Conservation (phyloP, 2,888 invertebrate species). For the Noctua fimbriata region DNA sequence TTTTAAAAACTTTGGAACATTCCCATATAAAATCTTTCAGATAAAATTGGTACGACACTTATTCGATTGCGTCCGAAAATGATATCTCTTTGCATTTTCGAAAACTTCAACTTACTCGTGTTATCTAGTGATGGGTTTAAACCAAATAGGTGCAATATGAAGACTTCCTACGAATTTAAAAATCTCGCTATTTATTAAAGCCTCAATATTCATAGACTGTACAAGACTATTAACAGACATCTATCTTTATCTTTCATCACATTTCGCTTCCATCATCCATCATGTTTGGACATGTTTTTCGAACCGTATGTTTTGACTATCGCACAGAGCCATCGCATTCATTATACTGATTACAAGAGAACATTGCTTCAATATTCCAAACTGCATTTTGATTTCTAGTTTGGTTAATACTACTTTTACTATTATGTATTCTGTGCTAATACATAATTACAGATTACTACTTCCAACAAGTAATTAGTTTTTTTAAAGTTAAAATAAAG, state of each 20-base stretch:
- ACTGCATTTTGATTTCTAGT: slow-evolving; percentile 32
- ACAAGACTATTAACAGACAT: slow-evolving; percentile 75
- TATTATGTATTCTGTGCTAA: neutral
- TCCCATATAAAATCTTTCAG: neutral
- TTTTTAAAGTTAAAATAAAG: neutral
- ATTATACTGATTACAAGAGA: slow-evolving; percentile 82
- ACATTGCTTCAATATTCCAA: slow-evolving; percentile 30
- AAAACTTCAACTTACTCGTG: neutral
- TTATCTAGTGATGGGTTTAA: neutral
- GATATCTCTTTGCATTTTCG: neutral
- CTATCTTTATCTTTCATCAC: slow-evolving; percentile 85
- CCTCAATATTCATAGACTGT: slow-evolving; percentile 24
- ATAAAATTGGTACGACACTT: neutral
- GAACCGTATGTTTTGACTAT: slow-evolving; percentile 87
- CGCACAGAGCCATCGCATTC: slow-evolving; percentile 84
- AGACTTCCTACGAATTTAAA: neutral
- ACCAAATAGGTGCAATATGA: neutral
- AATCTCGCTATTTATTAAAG: slow-evolving; percentile 11
- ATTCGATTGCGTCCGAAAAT: neutral
- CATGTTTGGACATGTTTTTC: slow-evolving; percentile 88
- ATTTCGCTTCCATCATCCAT: slow-evolving; percentile 86
- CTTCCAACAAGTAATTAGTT: neutral
- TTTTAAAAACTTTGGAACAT: neutral
- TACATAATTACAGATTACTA: neutral
- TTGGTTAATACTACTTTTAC: no score